Conservation (phyloP, 2,888 invertebrate genomes). For the Drosophila acutilabella region DNA sequence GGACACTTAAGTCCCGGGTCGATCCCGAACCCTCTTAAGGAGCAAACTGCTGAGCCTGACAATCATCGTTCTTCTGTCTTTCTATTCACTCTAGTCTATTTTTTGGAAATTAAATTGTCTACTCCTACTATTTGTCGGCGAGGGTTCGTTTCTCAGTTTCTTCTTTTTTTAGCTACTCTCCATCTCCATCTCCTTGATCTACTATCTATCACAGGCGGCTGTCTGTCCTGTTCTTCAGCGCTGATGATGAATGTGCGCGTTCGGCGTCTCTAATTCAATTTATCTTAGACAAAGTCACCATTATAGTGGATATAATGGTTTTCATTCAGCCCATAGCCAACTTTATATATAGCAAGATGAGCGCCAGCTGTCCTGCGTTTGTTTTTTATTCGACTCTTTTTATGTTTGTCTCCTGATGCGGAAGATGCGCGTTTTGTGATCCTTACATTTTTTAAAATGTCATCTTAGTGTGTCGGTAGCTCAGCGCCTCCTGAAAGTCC, state of each 20-base stretch:
- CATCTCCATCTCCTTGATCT: slow-evolving; percentile 7
- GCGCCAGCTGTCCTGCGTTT: slow-evolving; percentile 63
- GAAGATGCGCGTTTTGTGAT: background rate
- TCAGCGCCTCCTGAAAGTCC: no score
- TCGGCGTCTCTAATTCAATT: slow-evolving; percentile 78
- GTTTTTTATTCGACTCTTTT: slow-evolving; percentile 54
- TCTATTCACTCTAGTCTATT: slow-evolving; percentile 52
- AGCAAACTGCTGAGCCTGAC: slow-evolving; percentile 18
- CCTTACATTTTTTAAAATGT: slow-evolving; percentile 4
- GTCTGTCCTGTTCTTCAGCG: slow-evolving; percentile 20
- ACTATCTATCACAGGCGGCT: slow-evolving; percentile 67
- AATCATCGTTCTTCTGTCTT: slow-evolving; percentile 52
- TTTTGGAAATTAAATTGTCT: slow-evolving; percentile 77
- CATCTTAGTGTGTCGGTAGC: background rate
- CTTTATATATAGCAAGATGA: slow-evolving; percentile 28
- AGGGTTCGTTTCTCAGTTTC: slow-evolving; percentile 52
- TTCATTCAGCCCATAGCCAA: slow-evolving; percentile 29
- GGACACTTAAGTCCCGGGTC: slow-evolving; percentile 45
- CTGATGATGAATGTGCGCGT: slow-evolving; percentile 79
- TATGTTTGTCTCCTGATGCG: slow-evolving; percentile 28
- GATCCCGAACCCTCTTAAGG: slow-evolving; percentile 40
- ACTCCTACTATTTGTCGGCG: slow-evolving; percentile 75
- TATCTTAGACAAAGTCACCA: slow-evolving; percentile 78
- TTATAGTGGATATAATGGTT: slow-evolving; percentile 63
- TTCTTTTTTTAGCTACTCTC: slow-evolving; percentile 57